Evolutionary conservation across 2,113 vertebrate species (phyloP).

Genomic region (Passer montanus): DNA sequence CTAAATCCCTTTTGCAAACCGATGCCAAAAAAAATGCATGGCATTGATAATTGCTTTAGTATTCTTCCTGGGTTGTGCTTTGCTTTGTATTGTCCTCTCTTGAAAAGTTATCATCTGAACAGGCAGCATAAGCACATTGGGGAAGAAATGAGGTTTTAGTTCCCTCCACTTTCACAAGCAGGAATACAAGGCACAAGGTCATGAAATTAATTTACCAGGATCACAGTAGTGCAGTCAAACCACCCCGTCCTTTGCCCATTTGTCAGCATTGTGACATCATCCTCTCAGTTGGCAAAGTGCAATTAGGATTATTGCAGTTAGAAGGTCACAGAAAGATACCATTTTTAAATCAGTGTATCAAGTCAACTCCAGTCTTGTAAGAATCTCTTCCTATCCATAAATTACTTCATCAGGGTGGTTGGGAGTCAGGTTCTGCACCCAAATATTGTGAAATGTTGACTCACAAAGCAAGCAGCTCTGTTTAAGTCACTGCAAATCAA

Average conservation of each 20-base stretch:
- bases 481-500: neutral
- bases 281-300: neutral
- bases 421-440: neutral
- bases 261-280: neutral
- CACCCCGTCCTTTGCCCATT: neutral
- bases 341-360: neutral
- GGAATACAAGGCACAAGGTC: neutral
- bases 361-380: neutral
- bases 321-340: neutral
- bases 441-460: neutral
- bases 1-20: neutral
- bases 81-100: neutral
- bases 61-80: neutral
- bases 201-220: neutral
- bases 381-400: neutral
- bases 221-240: neutral
- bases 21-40: neutral
- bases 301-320: neutral
- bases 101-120: neutral
- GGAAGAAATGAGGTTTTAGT: neutral
- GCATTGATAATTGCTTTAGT: neutral
- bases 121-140: neutral
- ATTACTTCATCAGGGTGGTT: neutral
- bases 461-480: neutral
- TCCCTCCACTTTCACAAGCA: neutral